Evolutionary conservation across 2,797 vertebrate species (phyloP).

Genomic region (Uromys caudimaculatus): DNA sequence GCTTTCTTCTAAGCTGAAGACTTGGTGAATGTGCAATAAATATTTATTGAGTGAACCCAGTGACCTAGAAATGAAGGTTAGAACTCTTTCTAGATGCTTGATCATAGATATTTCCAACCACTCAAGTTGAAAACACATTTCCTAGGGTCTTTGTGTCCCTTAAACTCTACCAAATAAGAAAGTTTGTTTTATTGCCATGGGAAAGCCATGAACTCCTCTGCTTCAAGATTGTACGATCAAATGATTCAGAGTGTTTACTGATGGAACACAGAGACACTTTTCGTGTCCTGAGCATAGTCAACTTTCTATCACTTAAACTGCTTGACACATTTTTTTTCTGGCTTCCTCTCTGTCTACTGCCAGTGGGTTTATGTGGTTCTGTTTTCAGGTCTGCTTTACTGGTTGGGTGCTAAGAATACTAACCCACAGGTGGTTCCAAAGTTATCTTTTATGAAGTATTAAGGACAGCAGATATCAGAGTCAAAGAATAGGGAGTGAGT

Average conservation of each 20-base stretch:
- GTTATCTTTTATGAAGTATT: neutral
- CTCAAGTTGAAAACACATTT: slow-evolving; percentile 59
- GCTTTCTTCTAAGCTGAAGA: neutral
- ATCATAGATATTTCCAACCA: slow-evolving; percentile 50
- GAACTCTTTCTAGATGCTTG: slow-evolving; percentile 20
- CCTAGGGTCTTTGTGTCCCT: neutral
- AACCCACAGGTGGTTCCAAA: neutral
- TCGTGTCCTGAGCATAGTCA: neutral
- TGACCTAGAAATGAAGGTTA: slow-evolving; percentile 59
- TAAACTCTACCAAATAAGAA: neutral
- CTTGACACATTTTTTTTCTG: neutral
- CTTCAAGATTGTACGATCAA: slow-evolving; percentile 46
- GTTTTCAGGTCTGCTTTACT: neutral
- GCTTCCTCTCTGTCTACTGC: neutral
- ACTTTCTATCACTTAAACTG: neutral
- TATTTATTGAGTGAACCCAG: slow-evolving; percentile 60
- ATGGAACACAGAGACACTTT: neutral
- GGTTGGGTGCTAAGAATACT: neutral
- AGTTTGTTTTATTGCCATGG: slow-evolving; percentile 44
- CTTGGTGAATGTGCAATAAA: slow-evolving; percentile 46
- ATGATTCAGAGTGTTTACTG: slow-evolving; percentile 36
- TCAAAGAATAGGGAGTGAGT: neutral
- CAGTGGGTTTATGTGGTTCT: neutral
- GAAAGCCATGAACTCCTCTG: neutral
- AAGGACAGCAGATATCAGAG: neutral